Evolutionary conservation across 1,140 invertebrate species (phyloP), one percentile per base, ranked within the genome.

Genomic region (Rhopalosiphum padi): DNA sequence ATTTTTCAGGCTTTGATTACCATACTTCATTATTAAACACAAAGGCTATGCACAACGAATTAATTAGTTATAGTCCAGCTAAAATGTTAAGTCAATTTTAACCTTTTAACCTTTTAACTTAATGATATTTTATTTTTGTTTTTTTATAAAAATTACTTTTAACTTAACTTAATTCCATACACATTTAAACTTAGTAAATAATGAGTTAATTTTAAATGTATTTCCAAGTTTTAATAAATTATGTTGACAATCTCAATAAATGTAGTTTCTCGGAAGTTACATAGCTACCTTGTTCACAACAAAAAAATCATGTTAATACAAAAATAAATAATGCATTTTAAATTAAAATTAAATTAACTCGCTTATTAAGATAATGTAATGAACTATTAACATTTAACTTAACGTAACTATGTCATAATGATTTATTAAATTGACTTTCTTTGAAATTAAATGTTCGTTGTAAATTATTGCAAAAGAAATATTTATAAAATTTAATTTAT

Each of bases 81-180:
- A 77, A 77, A 77, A 77, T 77, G 60, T 77, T 77, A 77, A 77
- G 30, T 77, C 60, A 18, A 77, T 77, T 77, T n/a, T 77, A 77
- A 77, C 60, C 60, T 68, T 68, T n/a, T 68, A 68, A 68, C 60
- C 60, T 77, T 77, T 77, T 77, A 77, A 77, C n/a, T n/a, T 77
- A 77, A 77, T 77, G 60, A n/a, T 77, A 77, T 77, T 77, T 77
- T 68, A 68, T 22, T n/a, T 68, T 68, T 68, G 11, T 60, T 68
- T 60, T 37, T 60, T 68, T 77, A 77, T 77, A n/a, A 77, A 77
- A n/a, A 77, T 77, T 77, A n/a, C 15, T 77, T 77, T 77, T 77
- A n/a, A 77, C 60, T 77, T n/a, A n/a, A 77, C 30, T 77, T 77
- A 77, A 35, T 77, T 77, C 6, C n/a, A 77, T 77, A 77, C 60